Conservation (phyloP, 2,888 invertebrate species). For the Bhutanitis thaidina region DNA sequence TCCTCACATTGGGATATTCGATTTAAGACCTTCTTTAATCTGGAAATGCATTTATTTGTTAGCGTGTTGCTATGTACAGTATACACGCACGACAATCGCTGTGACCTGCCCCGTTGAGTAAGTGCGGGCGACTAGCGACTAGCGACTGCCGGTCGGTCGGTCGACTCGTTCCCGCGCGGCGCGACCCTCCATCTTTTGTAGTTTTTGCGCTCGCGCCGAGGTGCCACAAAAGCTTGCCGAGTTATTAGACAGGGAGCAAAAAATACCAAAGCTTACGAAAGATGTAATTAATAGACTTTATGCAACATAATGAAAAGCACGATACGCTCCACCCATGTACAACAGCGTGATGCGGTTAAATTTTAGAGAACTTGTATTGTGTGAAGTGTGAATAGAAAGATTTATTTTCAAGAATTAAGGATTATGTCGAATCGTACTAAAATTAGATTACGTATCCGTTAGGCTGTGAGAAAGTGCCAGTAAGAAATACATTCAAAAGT, state of each 20-base stretch:
- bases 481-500: too few relatives aligned
- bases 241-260: constrained; percentile 70
- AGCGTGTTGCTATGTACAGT: constrained; percentile 19
- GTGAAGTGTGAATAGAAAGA: constrained; percentile 44
- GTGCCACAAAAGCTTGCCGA: constrained; percentile 77
- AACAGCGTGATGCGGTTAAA: constrained; percentile 63
- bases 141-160: constrained; percentile 8
- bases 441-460: not conserved
- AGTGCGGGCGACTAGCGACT: constrained; percentile 23
- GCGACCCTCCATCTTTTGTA: constrained; percentile 76
- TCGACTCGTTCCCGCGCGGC: constrained; percentile 29
- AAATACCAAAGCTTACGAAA: constrained; percentile 66
- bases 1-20: constrained; percentile 28
- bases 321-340: constrained; percentile 53
- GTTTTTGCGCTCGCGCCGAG: constrained; percentile 77
- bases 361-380: constrained; percentile 53
- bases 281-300: constrained; percentile 60
- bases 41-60: constrained; percentile 20
- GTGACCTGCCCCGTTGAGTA: constrained; percentile 34
- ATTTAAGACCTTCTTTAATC: constrained; percentile 12
- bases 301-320: constrained; percentile 52
- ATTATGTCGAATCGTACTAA: not conserved
- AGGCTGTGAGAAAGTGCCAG: too few relatives aligned
- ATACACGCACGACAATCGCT: constrained; percentile 16
- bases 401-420: constrained; percentile 5